Evolutionary conservation across 1,140 invertebrate species (phyloP).

Genomic region (Homarus americanus): DNA sequence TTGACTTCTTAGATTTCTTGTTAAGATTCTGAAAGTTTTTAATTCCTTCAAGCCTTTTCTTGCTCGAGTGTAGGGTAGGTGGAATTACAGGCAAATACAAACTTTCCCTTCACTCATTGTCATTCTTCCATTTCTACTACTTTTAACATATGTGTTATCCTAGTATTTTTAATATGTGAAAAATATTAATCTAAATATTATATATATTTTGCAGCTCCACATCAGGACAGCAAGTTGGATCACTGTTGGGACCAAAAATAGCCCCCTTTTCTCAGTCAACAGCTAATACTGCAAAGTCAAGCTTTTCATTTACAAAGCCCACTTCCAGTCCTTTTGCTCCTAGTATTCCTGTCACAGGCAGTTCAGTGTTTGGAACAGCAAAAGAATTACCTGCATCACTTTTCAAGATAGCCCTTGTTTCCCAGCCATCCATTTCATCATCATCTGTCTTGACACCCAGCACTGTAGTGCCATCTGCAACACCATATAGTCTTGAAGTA

Average conservation of each 20-base stretch:
- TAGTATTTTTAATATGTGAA: too few species aligned
- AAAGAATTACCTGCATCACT: background rate
- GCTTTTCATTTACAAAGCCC: background rate
- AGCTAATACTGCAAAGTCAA: background rate
- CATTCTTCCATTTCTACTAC: too few species aligned
- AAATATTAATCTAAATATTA: background rate
- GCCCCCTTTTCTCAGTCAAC: background rate
- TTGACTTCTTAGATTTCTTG: too few species aligned
- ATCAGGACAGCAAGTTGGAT: background rate
- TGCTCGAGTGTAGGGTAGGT: too few species aligned
- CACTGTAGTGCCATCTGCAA: background rate
- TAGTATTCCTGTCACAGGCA: background rate
- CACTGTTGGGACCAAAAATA: background rate
- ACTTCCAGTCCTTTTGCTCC: background rate
- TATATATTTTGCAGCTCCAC: background rate
- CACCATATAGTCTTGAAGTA: background rate
- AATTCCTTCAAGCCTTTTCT: too few species aligned
- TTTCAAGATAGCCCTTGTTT: background rate
- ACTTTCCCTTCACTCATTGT: too few species aligned
- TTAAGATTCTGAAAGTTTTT: too few species aligned
- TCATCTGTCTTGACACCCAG: background rate
- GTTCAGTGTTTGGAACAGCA: conserved; percentile 13
- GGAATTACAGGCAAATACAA: too few species aligned
- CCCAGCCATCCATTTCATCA: background rate
- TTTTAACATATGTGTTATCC: too few species aligned